These are phyloP conservation scores for Sus cebifrons DNA, from an alignment of 2,797 vertebrate genomes.

Conservation along the genomic window DNA sequence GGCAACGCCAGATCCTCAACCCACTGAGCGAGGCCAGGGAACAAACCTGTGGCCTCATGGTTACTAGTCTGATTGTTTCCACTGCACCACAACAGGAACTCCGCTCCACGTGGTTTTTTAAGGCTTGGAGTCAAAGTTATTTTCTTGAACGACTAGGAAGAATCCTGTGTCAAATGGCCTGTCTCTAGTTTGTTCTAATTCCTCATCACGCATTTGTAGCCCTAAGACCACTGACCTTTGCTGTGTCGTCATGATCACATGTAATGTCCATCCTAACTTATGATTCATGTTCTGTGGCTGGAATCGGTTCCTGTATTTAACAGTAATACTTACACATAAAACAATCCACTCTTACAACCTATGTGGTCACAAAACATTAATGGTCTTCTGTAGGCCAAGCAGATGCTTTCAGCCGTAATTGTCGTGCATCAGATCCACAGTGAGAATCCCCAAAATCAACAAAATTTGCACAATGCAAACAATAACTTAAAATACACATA, in stretches of 20 bases:
- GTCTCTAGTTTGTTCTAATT: conserved; percentile 79
- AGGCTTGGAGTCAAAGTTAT: conserved; percentile 86
- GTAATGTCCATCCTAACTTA: conserved; percentile 82
- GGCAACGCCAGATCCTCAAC: no score
- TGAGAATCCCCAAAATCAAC: conserved; percentile 87
- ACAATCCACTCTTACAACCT: conserved; percentile 86
- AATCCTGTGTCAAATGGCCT: conserved; percentile 74
- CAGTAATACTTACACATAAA: conserved; percentile 88
- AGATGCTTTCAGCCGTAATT: conserved; percentile 85
- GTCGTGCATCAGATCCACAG: conserved; percentile 88
- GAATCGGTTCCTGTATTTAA: conserved; percentile 87
- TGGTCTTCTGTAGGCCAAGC: conserved; percentile 82
- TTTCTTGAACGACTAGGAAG: conserved; percentile 72
- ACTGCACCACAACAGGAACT: no score
- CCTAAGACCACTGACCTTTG: conserved; percentile 76
- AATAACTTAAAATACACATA: conserved; percentile 87
- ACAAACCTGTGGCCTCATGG: no score
- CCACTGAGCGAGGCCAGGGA: no score
- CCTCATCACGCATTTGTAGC: conserved; percentile 72
- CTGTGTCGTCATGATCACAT: conserved; percentile 79
- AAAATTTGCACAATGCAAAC: conserved; percentile 86
- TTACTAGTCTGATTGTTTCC: no score
- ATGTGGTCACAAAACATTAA: conserved; percentile 87
- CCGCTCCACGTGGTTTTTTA: conserved; percentile 84
- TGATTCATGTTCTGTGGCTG: conserved; percentile 85